Percentiles rank a stretch among this genome's conserved stretches.
These are phyloP conservation scores for Leptocoma aspasia DNA, from an alignment of 2,113 vertebrate species.

Conservation along the genomic window DNA sequence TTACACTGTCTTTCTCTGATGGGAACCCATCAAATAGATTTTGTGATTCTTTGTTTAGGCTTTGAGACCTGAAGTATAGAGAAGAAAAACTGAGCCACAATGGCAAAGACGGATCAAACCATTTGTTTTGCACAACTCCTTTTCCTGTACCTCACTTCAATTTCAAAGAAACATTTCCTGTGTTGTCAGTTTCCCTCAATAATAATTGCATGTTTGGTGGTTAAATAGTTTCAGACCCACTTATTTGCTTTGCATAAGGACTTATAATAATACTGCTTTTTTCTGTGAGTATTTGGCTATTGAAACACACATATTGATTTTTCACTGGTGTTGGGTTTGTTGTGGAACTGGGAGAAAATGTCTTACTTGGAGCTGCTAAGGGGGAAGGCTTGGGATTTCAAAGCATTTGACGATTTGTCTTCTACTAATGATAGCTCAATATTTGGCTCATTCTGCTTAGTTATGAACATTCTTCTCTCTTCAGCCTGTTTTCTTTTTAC, in stretches of 20 bases:
- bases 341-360: background rate
- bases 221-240: background rate
- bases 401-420: background rate
- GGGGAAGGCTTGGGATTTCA: background rate
- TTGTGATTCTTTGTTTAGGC: background rate
- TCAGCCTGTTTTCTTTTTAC: background rate
- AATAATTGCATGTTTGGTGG: background rate
- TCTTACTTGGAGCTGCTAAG: background rate
- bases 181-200: background rate
- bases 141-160: background rate
- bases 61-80: background rate
- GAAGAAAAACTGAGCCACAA: background rate
- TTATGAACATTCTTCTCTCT: background rate
- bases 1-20: background rate
- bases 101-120: background rate
- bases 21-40: background rate
- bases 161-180: background rate
- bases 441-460: background rate
- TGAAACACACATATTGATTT: background rate
- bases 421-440: background rate
- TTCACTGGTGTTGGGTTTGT: background rate
- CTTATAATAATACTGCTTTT: background rate
- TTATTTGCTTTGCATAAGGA: background rate
- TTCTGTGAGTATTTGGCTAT: background rate
- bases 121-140: background rate